phyloP scores from a whole-genome alignment of 2,888 invertebrate genomes.

The Clusia tigrina region DNA sequence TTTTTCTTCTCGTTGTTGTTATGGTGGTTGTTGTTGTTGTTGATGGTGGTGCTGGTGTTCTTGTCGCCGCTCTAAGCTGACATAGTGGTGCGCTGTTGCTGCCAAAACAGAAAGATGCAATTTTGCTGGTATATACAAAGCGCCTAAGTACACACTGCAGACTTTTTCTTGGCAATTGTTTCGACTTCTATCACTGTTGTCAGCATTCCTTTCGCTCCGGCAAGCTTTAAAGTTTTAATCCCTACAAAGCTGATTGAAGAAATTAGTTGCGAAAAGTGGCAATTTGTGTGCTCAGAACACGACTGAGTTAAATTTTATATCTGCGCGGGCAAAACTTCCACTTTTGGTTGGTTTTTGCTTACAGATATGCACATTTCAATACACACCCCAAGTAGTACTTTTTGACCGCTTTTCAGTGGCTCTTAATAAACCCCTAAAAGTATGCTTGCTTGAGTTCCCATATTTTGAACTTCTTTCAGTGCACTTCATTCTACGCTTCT shows the following conservation, averaged over 20 bases:
- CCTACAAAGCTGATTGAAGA: neutral
- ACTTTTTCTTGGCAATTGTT: neutral
- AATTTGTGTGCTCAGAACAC: no score
- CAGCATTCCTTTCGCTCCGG: neutral
- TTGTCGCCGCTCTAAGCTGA: neutral
- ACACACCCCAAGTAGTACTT: no score
- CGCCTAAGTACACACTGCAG: neutral
- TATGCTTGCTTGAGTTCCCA: no score
- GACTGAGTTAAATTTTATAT: no score
- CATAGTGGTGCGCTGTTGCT: no score
- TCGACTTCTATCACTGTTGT: neutral
- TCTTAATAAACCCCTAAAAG: no score
- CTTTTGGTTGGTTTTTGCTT: no score
- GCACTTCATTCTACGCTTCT: neutral
- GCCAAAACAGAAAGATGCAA: neutral
- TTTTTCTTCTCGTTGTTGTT: neutral
- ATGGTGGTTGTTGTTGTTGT: neutral
- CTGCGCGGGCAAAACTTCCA: no score
- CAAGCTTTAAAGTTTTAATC: neutral
- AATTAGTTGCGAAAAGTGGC: neutral
- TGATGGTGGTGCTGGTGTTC: neutral
- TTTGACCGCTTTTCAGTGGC: no score
- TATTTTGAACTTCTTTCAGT: no score
- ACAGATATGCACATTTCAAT: no score
- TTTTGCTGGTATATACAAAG: neutral